Conservation (phyloP, 2,888 invertebrate genomes). For the Agonopterix alstromeriana region DNA sequence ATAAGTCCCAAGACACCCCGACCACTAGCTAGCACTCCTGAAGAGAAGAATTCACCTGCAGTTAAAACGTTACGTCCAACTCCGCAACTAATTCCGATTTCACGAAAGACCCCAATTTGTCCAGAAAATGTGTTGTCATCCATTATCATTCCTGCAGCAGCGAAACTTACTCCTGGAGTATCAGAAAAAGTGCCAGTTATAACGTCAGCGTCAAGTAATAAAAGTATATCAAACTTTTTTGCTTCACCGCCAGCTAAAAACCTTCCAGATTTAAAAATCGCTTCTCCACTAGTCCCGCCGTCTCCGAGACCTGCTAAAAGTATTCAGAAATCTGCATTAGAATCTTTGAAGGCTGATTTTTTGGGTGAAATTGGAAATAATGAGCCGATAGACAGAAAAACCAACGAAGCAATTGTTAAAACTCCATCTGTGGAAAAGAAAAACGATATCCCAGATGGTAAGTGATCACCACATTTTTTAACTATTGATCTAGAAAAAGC, state of each 20-base stretch:
- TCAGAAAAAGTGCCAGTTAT: constrained; percentile 31
- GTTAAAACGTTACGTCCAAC: background rate
- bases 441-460: too few relatives aligned
- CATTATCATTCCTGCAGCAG: too few relatives aligned
- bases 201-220: constrained; percentile 19
- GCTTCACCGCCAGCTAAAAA: constrained; percentile 33
- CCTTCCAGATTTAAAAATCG: constrained; percentile 23
- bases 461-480: too few relatives aligned
- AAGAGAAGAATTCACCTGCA: constrained; percentile 17
- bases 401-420: too few relatives aligned
- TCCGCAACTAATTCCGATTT: too few relatives aligned
- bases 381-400: too few relatives aligned
- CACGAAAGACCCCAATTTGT: too few relatives aligned
- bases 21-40: constrained; percentile 7
- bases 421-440: too few relatives aligned
- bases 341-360: constrained; percentile 1
- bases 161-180: background rate
- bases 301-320: constrained; percentile 25
- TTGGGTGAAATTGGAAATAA: too few relatives aligned
- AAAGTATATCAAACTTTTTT: constrained; percentile 25
- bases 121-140: too few relatives aligned
- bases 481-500: too few relatives aligned
- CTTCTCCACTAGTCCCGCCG: constrained; percentile 24
- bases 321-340: constrained; percentile 19
- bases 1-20: constrained; percentile 38